These are phyloP conservation scores for Chymomyza fuscimana DNA, from an alignment of 2,888 invertebrate species.

Conservation along the genomic window DNA sequence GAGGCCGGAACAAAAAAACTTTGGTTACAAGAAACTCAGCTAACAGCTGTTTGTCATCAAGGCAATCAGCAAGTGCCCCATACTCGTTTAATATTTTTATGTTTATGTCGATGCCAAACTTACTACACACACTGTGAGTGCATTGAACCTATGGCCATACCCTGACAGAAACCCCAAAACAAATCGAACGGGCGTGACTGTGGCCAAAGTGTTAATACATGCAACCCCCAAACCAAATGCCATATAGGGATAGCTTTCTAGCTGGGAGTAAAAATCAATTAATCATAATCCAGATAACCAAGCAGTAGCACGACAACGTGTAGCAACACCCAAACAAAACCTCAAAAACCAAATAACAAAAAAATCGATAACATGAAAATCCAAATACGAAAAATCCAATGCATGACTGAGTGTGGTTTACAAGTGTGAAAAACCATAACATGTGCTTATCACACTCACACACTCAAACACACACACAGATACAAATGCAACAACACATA, in stretches of 20 bases:
- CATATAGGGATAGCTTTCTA: neutral
- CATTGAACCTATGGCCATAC: conserved; percentile 42
- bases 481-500: conserved; percentile 28
- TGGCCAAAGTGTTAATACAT: neutral
- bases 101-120: conserved; percentile 39
- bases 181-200: conserved; percentile 58
- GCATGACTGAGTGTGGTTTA: conserved; percentile 22
- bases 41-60: conserved; percentile 58
- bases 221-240: conserved; percentile 28
- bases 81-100: conserved; percentile 30
- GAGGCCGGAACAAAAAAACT: conserved; percentile 18
- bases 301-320: conserved; percentile 50
- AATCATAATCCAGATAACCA: conserved; percentile 66
- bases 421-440: conserved; percentile 69
- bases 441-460: conserved; percentile 69
- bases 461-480: conserved; percentile 21
- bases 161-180: conserved; percentile 25
- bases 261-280: conserved; percentile 47
- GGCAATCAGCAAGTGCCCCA: conserved; percentile 28
- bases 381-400: conserved; percentile 38
- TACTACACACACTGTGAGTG: conserved; percentile 16
- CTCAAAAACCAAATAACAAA: conserved; percentile 6
- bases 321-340: conserved; percentile 46
- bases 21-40: conserved; percentile 1
- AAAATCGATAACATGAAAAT: conserved; percentile 15